These are phyloP conservation scores for Chorisops tibialis DNA, from an alignment of 2,888 invertebrate genomes.

Conservation along the genomic window DNA sequence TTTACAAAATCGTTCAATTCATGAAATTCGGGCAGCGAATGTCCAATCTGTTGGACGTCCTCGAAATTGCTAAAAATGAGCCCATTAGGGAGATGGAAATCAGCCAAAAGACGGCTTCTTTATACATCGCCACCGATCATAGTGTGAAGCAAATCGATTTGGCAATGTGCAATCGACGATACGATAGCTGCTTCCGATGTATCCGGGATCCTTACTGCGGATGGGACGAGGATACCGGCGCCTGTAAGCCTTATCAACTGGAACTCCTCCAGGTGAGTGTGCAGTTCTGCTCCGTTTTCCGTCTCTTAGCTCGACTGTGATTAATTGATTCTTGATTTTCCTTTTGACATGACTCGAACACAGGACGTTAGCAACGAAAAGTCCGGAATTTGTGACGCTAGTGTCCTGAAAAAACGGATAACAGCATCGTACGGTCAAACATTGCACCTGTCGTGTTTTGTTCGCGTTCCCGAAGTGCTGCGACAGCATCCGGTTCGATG, in stretches of 20 bases:
- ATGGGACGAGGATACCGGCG: conserved; percentile 86
- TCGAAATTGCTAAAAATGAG: conserved; percentile 86
- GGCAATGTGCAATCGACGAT: conserved; percentile 84
- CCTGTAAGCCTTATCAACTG: conserved; percentile 82
- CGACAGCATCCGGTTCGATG: conserved; percentile 78
- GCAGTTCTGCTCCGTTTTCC: neutral
- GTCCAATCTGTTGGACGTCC: conserved; percentile 84
- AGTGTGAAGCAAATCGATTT: conserved; percentile 85
- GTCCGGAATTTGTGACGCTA: conserved; percentile 85
- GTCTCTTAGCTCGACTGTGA: conserved; percentile 21
- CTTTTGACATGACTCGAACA: conserved; percentile 59
- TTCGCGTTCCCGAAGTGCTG: conserved; percentile 83
- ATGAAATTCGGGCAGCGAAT: conserved; percentile 73
- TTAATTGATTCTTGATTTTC: conserved; percentile 25
- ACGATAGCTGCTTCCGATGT: conserved; percentile 89
- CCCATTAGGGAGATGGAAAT: conserved; percentile 85
- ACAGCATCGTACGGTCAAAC: conserved; percentile 93
- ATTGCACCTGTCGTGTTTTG: conserved; percentile 85
- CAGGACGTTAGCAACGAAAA: conserved; percentile 91
- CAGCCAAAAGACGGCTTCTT: conserved; percentile 79
- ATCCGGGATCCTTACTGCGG: conserved; percentile 95
- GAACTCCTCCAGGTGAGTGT: conserved; percentile 61
- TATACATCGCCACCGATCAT: conserved; percentile 86
- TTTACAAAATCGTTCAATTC: conserved; percentile 94
- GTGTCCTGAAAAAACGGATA: conserved; percentile 81